A percentile compares a stretch with the other conserved stretches of the same genome.
phyloP scores from a whole-genome alignment of 1,140 invertebrate species.

The Cataglyphis hispanica region DNA sequence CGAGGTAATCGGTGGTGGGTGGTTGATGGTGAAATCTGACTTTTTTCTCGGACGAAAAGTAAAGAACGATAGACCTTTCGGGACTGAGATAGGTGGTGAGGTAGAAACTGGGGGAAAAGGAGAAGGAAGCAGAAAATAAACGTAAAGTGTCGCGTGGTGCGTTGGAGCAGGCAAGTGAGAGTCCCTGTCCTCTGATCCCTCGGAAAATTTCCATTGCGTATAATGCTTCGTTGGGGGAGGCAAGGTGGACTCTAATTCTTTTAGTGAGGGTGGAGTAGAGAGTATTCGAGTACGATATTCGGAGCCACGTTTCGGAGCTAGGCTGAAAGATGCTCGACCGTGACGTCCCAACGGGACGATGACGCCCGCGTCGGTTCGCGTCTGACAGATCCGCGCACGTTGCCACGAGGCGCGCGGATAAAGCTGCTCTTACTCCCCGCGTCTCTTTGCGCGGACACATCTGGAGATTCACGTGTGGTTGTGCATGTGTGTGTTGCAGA shows the following conservation, averaged over 20 bases:
- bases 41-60: slow-evolving; percentile 24
- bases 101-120: neutral
- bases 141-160: slow-evolving; percentile 40
- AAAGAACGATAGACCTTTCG: neutral
- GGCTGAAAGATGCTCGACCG: slow-evolving; percentile 48
- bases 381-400: slow-evolving; percentile 68
- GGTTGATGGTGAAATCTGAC: slow-evolving; percentile 49
- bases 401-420: slow-evolving; percentile 67
- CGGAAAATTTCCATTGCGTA: slow-evolving; percentile 17
- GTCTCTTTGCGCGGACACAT: slow-evolving; percentile 47
- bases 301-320: slow-evolving; percentile 43
- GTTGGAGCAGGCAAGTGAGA: slow-evolving; percentile 1
- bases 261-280: slow-evolving; percentile 10
- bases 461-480: slow-evolving; percentile 65
- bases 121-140: neutral
- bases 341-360: slow-evolving; percentile 54
- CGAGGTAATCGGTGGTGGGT: slow-evolving; percentile 46
- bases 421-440: slow-evolving; percentile 35
- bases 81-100: slow-evolving; percentile 13
- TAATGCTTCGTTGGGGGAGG: slow-evolving; percentile 38
- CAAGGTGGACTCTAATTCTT: slow-evolving; percentile 44
- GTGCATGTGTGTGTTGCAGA: slow-evolving; percentile 74
- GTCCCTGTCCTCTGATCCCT: slow-evolving; percentile 7
- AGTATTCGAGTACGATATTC: slow-evolving; percentile 37
- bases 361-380: slow-evolving; percentile 57